Evolutionary conservation across 2,888 invertebrate species (phyloP), one percentile per base, ranked within the genome.

Genomic region (Latrodectus elegans): DNA sequence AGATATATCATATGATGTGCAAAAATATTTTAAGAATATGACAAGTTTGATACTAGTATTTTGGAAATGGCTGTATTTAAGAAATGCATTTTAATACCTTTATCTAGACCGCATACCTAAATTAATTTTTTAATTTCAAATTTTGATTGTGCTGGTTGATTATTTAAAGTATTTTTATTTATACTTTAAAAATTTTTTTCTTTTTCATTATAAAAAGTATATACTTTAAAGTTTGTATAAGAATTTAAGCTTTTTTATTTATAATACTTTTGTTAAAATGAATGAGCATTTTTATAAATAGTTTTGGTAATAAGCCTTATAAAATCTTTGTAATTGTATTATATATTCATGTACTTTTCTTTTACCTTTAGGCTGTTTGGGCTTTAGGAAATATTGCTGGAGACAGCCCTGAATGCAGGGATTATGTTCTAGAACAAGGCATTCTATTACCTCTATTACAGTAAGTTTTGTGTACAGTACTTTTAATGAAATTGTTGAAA

Each of bases 381-480:
- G 98, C 98, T 81, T 94, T 98, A 89, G 98, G 98, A 87, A 99
- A 99, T 93, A 97, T 99, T 91, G 98, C 98, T 81, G 98, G 99
- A 14, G 99, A 99, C 93, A 97, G 97, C 80, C 96, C 98, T 68
- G 95, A 95, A 90, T 98, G 97, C 92, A 94, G 99, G 89, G 98
- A 99, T 93, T 95, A 96, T 91, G 97, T 98, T 90, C 94, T 99
- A 49, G 95, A 95, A 89, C 95, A 95, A 74, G 97, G 96, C 79
- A 95, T 97, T 87, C 94, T 99, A 89, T 94, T 95, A 90, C 98
- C 98, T 72, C 94, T 99, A 52, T 93, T 98, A 91, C 95, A 96
- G 97, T 98, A 93, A 94, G 95, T 94, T 91, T 12, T 70, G 49
- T 71, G 6, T 26, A 51, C 14, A 65, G 22, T 55, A 73, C 0